Evolutionary conservation across 2,797 vertebrate genomes (phyloP).

Genomic region (Eulemur albifrons): DNA sequence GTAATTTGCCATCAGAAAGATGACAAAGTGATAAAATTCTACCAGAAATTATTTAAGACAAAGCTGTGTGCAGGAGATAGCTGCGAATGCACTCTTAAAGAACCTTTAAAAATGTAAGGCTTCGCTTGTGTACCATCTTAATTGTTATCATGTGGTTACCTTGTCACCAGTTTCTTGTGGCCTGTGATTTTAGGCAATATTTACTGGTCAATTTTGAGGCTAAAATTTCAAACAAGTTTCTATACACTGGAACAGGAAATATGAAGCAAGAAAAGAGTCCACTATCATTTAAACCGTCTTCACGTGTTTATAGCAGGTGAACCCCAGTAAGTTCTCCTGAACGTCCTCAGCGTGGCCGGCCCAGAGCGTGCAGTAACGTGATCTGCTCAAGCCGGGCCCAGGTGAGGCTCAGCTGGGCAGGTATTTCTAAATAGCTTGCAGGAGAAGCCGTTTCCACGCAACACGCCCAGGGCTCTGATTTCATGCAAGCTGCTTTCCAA

Average conservation of each 20-base stretch:
- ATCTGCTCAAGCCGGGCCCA: background rate
- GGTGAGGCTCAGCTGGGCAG: background rate
- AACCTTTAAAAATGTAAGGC: background rate
- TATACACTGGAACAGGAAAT: background rate
- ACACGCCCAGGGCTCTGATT: background rate
- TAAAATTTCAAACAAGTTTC: slow-evolving; percentile 31
- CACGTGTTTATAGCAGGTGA: background rate
- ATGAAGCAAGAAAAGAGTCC: background rate
- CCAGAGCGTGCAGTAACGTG: background rate
- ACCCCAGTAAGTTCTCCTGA: background rate
- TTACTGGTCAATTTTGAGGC: background rate
- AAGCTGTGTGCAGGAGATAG: background rate
- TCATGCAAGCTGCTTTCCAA: background rate
- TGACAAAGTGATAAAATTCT: background rate
- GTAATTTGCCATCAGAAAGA: background rate
- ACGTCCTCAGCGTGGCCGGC: background rate
- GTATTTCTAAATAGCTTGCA: background rate
- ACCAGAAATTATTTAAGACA: slow-evolving; percentile 27
- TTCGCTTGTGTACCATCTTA: background rate
- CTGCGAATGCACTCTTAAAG: background rate
- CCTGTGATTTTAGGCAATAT: background rate
- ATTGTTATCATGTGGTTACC: background rate
- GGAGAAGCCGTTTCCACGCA: slow-evolving; percentile 58
- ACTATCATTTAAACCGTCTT: background rate
- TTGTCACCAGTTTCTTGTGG: background rate